A percentile compares a stretch with the other conserved stretches of the same genome.
phyloP scores from a whole-genome alignment of 2,888 invertebrate species.

The Atherix ibis region DNA sequence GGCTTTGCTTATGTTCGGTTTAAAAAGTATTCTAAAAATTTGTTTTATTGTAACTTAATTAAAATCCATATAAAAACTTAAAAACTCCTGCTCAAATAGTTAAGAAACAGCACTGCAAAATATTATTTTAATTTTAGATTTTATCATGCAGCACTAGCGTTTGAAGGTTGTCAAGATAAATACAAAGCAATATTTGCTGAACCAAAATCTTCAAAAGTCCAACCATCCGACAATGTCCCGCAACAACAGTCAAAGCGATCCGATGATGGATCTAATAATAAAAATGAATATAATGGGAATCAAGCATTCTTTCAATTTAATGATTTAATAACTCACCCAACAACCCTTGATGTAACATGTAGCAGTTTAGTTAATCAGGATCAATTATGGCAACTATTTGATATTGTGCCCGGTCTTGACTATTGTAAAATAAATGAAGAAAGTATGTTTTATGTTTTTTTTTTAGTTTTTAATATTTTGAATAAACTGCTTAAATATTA shows the following conservation, averaged over 20 bases:
- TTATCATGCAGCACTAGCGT: slow-evolving; percentile 72
- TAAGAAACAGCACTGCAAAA: not conserved
- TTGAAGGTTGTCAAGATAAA: slow-evolving; percentile 68
- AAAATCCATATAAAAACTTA: not conserved
- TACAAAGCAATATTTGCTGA: slow-evolving; percentile 82
- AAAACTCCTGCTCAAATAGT: not conserved
- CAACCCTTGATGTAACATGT: slow-evolving; percentile 54
- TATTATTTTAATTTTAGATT: slow-evolving; percentile 35
- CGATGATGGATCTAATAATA: no score
- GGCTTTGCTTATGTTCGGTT: slow-evolving; percentile 87
- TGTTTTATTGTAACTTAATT: no score
- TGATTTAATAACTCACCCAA: slow-evolving; percentile 30
- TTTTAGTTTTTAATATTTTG: not conserved
- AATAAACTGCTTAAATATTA: slow-evolving; percentile 1
- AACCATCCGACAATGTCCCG: slow-evolving; percentile 2
- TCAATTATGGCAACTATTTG: slow-evolving; percentile 70
- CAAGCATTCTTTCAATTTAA: slow-evolving; percentile 22
- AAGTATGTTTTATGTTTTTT: slow-evolving; percentile 17
- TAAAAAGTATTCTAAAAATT: slow-evolving; percentile 31
- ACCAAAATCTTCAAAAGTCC: slow-evolving; percentile 41
- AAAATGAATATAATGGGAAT: no score
- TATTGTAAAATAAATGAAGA: slow-evolving; percentile 40
- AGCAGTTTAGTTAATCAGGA: slow-evolving; percentile 51
- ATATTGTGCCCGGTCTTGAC: slow-evolving; percentile 65
- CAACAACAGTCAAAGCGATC: slow-evolving; percentile 1